Conservation (phyloP, 2,113 vertebrate genomes). For the Indri indri region DNA sequence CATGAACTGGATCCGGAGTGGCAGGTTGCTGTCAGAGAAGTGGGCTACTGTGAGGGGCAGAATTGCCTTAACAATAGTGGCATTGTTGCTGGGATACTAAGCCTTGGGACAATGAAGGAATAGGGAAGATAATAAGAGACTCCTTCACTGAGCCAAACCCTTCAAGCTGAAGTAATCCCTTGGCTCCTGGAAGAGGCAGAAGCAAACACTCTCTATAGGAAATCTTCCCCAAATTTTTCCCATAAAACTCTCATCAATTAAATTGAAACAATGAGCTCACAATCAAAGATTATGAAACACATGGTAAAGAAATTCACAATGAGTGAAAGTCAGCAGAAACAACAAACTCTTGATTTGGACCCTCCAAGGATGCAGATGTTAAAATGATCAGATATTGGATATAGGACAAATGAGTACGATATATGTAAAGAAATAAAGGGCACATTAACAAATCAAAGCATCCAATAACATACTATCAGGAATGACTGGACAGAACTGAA, state of each 20-base stretch:
- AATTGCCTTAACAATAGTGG: not conserved
- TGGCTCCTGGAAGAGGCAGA: slow-evolving; percentile 10
- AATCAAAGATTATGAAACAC: not conserved
- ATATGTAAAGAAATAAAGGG: not conserved
- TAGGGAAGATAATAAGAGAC: not conserved
- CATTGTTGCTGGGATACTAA: not conserved
- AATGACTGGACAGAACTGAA: not conserved
- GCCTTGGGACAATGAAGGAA: not conserved
- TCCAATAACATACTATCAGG: not conserved
- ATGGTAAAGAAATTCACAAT: not conserved
- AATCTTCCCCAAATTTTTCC: not conserved
- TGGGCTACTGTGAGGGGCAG: not conserved
- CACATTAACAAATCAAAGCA: not conserved
- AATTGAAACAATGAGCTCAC: not conserved
- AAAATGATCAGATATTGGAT: not conserved
- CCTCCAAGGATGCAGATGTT: not conserved
- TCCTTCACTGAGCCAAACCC: not conserved
- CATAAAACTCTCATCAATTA: not conserved
- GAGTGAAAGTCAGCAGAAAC: not conserved
- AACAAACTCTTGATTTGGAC: not conserved
- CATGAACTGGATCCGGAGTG: not conserved
- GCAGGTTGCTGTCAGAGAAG: not conserved
- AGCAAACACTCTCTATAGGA: not conserved
- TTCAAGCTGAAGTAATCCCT: not conserved
- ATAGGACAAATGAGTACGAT: not conserved